Evolutionary conservation across 2,888 invertebrate species (phyloP).

Genomic region (Dasysyrphus tricinctus): DNA sequence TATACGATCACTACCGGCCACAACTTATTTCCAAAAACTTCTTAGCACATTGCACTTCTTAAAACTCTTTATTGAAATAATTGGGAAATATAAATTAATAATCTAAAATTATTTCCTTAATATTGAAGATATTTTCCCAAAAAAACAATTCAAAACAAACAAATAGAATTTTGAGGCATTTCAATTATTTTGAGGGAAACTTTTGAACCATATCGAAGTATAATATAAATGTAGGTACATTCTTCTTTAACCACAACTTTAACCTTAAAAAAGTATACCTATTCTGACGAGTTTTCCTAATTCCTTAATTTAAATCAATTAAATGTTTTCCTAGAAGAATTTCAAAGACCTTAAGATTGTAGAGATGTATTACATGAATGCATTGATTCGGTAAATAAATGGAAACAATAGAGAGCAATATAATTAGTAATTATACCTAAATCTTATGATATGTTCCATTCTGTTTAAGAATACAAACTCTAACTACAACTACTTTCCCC

Average conservation of each 20-base stretch:
- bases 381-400: neutral
- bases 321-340: neutral
- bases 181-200: neutral
- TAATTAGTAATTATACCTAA: too few relatives aligned
- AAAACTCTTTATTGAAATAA: neutral
- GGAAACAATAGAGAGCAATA: neutral
- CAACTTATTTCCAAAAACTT: too few relatives aligned
- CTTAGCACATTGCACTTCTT: neutral
- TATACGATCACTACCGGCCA: too few relatives aligned
- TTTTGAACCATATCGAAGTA: neutral
- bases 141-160: neutral
- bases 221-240: too few relatives aligned
- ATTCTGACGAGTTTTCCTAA: neutral
- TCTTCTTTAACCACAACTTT: too few relatives aligned
- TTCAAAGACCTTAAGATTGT: neutral
- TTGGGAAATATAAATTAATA: neutral
- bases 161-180: neutral
- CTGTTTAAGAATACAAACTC: neutral
- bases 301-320: neutral
- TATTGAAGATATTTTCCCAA: too few relatives aligned
- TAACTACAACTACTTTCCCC: neutral
- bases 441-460: too few relatives aligned
- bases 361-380: neutral
- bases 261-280: too few relatives aligned
- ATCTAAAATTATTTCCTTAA: neutral